Base-by-base conservation (phyloP, 2,797 vertebrate genomes). In the Bovichtus variegatus region DNA sequence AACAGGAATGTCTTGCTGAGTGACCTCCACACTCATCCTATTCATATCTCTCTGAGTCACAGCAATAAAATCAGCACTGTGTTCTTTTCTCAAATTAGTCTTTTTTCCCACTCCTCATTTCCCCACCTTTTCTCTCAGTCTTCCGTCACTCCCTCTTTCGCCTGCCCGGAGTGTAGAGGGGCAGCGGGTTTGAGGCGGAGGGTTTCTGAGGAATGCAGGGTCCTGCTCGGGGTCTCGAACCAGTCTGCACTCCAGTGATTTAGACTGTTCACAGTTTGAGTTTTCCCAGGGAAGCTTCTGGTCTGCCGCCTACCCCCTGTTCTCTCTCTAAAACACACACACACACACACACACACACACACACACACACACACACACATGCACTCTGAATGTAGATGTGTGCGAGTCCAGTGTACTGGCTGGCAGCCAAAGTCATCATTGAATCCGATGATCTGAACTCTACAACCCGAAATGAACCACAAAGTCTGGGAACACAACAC, bases 281-380 rank as follows among this genome's bases (percentile, higher is more conserved):
- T 90, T 93, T 94, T 93, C 94, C 93, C 94, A 94, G 86, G 91
- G 92, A 93, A 87, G 86, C 82, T 88, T 87, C 77, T 86, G 72
- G 67, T 91, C 62, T 65, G 66, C 80, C 36, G 59, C 76, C 62
- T 75, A 55, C 64, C 77, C 78, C 50, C 69, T 75, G 29, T 64
- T 41, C 69, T 68, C 65, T 76, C 34, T 63, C 64, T 74, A 50
- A 78, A 78, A 85, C 59, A 85, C 74, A 84, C 76, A 82, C 73
- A 66, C 19, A 57, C n/a, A n/a, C n/a, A n/a, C n/a, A n/a, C n/a
- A 64, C 29, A 58, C n/a, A 59, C 47, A 63, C 12, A 69, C 16
- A 78, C 60, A 34, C 65, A 57, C 38, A 75, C 10, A 64, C 29
- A 58, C n/a, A 59, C 47, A 63, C 12, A 69, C 16, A 78, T 60